phyloP scores from a whole-genome alignment of 2,113 vertebrate species.

The Falco punctatus region DNA sequence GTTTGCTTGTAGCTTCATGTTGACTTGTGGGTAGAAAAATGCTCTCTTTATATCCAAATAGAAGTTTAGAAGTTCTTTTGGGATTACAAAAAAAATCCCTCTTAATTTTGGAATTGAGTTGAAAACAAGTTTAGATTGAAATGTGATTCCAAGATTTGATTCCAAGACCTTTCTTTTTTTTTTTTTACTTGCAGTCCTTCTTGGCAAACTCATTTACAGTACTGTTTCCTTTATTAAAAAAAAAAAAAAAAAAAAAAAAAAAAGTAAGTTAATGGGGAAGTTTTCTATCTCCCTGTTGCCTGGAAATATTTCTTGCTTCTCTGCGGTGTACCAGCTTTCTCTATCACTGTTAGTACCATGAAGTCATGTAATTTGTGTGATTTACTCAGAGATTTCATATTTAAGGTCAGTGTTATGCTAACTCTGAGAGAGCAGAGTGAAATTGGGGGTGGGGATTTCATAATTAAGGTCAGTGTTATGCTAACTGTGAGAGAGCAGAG shows the following conservation, averaged over 20 bases:
- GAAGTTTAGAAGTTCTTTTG: not conserved
- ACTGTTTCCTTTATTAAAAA: not conserved
- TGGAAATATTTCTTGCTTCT: not conserved
- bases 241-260: accelerated
- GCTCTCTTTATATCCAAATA: not conserved
- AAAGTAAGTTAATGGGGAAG: not conserved
- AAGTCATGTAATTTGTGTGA: not conserved
- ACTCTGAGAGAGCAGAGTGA: not conserved
- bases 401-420: not conserved
- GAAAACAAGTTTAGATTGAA: not conserved
- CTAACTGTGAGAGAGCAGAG: not conserved
- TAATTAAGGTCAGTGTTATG: not conserved
- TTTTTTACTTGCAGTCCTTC: not conserved
- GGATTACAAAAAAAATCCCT: not conserved
- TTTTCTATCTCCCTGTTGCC: not conserved
- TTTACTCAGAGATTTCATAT: not conserved
- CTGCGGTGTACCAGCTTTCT: not conserved
- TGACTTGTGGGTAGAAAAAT: not conserved
- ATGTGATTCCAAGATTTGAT: not conserved
- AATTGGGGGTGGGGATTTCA: not conserved
- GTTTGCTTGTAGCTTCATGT: not conserved
- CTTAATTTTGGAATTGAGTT: not conserved
- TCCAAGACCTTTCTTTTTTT: not conserved
- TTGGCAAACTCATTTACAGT: not conserved
- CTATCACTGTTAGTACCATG: not conserved